Conservation (phyloP, 2,888 invertebrate species). For the Cremastinae sp. region DNA sequence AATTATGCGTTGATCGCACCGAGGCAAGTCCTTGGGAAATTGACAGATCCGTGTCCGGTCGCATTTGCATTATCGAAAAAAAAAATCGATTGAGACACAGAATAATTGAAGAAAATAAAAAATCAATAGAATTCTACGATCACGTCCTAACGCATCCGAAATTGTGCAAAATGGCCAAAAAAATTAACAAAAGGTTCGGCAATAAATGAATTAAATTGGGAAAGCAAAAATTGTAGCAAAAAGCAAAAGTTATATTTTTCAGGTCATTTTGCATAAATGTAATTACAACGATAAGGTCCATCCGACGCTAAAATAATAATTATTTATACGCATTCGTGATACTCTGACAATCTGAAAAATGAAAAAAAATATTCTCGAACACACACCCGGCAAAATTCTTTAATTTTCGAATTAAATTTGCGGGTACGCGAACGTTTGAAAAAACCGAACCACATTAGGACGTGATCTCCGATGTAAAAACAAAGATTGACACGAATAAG, state of each 20-base stretch:
- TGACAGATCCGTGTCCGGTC: conserved; percentile 52
- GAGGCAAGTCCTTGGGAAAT: conserved; percentile 49
- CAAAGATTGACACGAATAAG: conserved; percentile 31
- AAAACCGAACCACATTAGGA: conserved; percentile 36
- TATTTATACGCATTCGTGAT: conserved; percentile 53
- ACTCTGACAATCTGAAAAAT: conserved; percentile 54
- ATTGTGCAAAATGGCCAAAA: neutral
- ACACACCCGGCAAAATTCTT: conserved; percentile 7
- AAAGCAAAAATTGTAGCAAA: too few relatives aligned
- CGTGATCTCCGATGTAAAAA: conserved; percentile 53
- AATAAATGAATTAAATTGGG: neutral
- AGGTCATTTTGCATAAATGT: neutral
- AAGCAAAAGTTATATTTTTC: too few relatives aligned
- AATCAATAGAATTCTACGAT: conserved; percentile 35
- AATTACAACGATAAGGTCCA: conserved; percentile 53
- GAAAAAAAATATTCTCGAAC: conserved; percentile 12
- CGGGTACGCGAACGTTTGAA: conserved; percentile 3
- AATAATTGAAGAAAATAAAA: conserved; percentile 23
- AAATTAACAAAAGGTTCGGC: conserved; percentile 14
- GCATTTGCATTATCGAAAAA: conserved; percentile 41
- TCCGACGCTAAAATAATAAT: conserved; percentile 51
- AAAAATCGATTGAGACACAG: neutral
- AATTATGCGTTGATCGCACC: conserved; percentile 53
- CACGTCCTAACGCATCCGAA: conserved; percentile 47
- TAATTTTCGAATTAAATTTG: conserved; percentile 29